phyloP scores from a whole-genome alignment of 37 sponge, comb jelly and placozoan species.

The Crambe crambe region DNA sequence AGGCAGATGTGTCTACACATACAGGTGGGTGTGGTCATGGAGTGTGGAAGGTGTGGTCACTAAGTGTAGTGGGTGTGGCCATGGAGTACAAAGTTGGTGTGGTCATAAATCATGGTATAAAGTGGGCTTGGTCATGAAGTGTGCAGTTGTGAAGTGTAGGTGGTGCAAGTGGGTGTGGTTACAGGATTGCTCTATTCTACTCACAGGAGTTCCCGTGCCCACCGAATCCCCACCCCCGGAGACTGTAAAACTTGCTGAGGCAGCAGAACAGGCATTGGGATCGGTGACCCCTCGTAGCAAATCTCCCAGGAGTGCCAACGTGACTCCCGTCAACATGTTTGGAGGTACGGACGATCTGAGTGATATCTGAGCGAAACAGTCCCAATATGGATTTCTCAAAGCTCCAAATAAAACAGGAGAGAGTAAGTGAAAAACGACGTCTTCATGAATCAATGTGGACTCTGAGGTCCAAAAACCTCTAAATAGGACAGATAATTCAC shows the following conservation, averaged over 20 bases:
- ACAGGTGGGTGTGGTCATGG: slow-evolving; percentile 66
- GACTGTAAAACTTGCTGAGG: slow-evolving; percentile 74
- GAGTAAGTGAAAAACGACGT: slow-evolving; percentile 33
- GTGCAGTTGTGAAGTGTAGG: no score
- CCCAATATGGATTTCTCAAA: slow-evolving; percentile 69
- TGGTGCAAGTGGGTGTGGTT: slow-evolving; percentile 15
- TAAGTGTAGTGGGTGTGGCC: no score
- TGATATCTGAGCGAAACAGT: slow-evolving; percentile 52
- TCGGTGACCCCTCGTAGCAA: slow-evolving; percentile 42
- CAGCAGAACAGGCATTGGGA: slow-evolving; percentile 68
- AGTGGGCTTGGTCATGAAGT: not conserved
- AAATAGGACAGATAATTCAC: no score
- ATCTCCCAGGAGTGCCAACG: slow-evolving; percentile 28
- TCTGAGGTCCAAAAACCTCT: no score
- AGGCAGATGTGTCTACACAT: slow-evolving; percentile 74
- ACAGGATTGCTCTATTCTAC: not conserved
- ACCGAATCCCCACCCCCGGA: slow-evolving; percentile 78
- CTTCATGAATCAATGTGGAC: no score
- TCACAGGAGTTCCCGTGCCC: slow-evolving; percentile 77
- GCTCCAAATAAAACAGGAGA: slow-evolving; percentile 63
- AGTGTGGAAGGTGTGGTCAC: slow-evolving; percentile 46
- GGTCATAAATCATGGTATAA: not conserved
- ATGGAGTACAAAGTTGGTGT: not conserved
- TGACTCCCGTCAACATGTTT: slow-evolving; percentile 35
- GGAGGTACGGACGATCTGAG: slow-evolving; percentile 22